A percentile compares a stretch with the other conserved stretches of the same genome.
Conservation (phyloP, 1,140 invertebrate species). For the Pogonognathellus flavescens region DNA sequence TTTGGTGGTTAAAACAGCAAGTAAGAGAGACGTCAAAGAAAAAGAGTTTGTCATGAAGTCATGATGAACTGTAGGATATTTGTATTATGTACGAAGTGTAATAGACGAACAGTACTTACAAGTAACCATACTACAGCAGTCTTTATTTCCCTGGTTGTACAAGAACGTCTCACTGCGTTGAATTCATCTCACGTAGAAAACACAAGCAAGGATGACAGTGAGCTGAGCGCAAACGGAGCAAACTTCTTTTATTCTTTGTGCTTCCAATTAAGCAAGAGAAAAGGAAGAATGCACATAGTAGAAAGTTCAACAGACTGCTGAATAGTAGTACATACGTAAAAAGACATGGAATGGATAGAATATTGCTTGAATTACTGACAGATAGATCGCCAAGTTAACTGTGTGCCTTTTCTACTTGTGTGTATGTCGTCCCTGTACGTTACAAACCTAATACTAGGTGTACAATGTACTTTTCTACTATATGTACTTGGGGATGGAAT, state of each 20-base stretch:
- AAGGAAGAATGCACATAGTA: slow-evolving; percentile 25
- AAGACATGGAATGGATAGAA: too few species aligned
- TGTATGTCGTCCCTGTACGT: too few species aligned
- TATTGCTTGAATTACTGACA: too few species aligned
- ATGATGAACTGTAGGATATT: too few species aligned
- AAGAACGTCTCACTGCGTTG: not conserved
- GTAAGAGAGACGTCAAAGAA: not conserved
- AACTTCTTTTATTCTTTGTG: slow-evolving; percentile 60
- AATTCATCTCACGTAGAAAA: slow-evolving; percentile 60
- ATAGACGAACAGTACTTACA: not conserved
- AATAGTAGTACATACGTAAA: too few species aligned
- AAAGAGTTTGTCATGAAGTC: too few species aligned
- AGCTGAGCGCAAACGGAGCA: slow-evolving; percentile 10
- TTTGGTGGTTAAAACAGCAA: not conserved
- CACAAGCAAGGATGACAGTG: slow-evolving; percentile 52
- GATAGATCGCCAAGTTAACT: too few species aligned
- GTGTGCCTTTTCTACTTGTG: too few species aligned
- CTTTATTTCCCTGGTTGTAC: not conserved
- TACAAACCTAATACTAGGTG: too few species aligned
- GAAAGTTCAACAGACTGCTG: too few species aligned
- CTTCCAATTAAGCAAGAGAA: slow-evolving; percentile 58
- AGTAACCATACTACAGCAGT: not conserved
- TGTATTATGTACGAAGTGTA: not conserved
- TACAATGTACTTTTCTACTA: too few species aligned
- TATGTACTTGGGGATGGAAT: too few species aligned